These are phyloP conservation scores for Lepidochrysops patricia DNA, from an alignment of 2,888 invertebrate species.

Conservation along the genomic window DNA sequence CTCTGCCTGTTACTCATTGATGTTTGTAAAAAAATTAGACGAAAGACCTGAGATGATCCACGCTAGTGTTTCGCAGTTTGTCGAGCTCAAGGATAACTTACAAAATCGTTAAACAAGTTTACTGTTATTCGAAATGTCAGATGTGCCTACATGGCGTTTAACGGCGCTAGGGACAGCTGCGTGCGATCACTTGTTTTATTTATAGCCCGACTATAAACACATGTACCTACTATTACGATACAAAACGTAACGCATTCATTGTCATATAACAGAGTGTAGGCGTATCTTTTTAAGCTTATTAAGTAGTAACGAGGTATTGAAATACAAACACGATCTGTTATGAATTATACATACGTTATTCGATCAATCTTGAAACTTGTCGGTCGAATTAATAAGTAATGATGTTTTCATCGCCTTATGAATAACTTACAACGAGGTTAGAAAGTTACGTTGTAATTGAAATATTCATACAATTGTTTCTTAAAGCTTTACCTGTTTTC, in stretches of 20 bases:
- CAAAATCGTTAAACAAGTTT: constrained; percentile 39
- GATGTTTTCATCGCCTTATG: constrained; percentile 6
- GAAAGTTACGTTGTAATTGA: not conserved
- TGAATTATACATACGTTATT: constrained; percentile 2
- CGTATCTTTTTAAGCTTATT: constrained; percentile 1
- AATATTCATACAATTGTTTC: not conserved
- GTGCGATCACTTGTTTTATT: constrained; percentile 33
- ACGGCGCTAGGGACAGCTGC: constrained; percentile 31
- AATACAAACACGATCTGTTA: constrained; percentile 1
- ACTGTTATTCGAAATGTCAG: constrained; percentile 41
- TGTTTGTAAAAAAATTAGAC: constrained; percentile 35
- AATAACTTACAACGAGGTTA: not conserved
- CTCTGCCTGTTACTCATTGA: constrained; percentile 38
- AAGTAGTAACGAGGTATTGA: constrained; percentile 1
- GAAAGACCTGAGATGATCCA: constrained; percentile 30
- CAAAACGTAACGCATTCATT: not conserved
- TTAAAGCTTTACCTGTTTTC: not conserved
- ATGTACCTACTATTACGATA: constrained; percentile 16
- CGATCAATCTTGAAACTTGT: not conserved
- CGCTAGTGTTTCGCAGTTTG: constrained; percentile 49
- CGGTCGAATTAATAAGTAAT: not conserved
- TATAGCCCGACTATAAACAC: constrained; percentile 27
- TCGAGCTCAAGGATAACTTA: constrained; percentile 55
- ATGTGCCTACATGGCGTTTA: constrained; percentile 37
- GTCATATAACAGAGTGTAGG: not conserved